Conservation (phyloP, 2,797 vertebrate species). For the Neosilurus hyrtlii region DNA sequence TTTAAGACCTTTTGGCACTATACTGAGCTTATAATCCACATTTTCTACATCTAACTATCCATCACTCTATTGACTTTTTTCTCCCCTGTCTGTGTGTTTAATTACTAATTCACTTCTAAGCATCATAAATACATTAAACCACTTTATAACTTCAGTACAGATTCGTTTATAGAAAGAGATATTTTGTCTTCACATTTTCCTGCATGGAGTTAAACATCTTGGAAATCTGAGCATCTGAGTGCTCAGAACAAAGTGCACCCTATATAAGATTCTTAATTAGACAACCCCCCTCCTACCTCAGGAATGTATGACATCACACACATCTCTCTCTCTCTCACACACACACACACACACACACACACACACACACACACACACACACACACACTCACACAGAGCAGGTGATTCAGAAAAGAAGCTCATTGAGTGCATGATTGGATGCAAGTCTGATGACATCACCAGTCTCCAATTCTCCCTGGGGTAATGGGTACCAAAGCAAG, state of each 20-base stretch:
- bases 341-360: conserved; percentile 5
- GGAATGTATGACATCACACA: conserved; percentile 29
- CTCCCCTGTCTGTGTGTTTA: neutral
- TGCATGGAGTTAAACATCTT: neutral
- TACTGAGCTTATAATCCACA: no score
- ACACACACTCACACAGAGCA: conserved; percentile 16
- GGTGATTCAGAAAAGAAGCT: conserved; percentile 27
- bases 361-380: conserved; percentile 35
- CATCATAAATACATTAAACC: neutral
- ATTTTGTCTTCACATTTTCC: neutral
- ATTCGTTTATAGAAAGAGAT: neutral
- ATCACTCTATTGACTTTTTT: neutral
- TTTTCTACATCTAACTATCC: neutral
- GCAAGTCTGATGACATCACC: conserved; percentile 46
- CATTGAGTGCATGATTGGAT: conserved; percentile 40
- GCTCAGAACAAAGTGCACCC: neutral
- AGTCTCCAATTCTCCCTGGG: conserved; percentile 32
- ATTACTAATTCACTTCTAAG: neutral
- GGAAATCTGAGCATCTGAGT: neutral
- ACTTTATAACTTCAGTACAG: neutral
- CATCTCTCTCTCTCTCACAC: conserved; percentile 8
- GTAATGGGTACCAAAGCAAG: conserved; percentile 7
- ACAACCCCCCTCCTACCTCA: conserved; percentile 3
- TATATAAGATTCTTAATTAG: conserved; percentile 5
- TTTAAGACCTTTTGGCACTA: neutral